These are phyloP conservation scores for Gallinago stenura DNA, from an alignment of 2,797 vertebrate genomes.

Conservation along the genomic window DNA sequence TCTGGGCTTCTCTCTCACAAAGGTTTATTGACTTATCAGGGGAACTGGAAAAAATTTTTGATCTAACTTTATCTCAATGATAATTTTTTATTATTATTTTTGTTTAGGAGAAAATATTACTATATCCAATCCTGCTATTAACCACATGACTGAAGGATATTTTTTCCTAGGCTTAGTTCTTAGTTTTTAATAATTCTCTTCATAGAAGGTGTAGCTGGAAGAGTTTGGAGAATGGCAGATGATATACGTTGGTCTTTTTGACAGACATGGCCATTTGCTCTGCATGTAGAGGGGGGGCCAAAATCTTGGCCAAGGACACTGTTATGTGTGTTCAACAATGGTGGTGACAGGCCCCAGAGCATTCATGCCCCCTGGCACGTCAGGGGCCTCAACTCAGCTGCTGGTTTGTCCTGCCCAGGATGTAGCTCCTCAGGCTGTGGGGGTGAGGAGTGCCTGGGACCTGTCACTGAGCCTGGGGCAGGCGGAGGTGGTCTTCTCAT, in stretches of 20 bases:
- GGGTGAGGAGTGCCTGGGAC: too few species aligned
- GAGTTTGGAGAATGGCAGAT: background rate
- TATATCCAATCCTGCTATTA: background rate
- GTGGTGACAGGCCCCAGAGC: background rate
- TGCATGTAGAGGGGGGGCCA: fast-evolving
- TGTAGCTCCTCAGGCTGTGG: background rate
- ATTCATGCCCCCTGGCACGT: fast-evolving
- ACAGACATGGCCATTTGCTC: background rate
- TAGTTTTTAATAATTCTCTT: background rate
- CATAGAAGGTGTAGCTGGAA: background rate
- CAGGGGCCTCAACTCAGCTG: fast-evolving
- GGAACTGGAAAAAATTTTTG: background rate
- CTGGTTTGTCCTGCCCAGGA: background rate
- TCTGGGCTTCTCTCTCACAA: background rate
- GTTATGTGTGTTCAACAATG: background rate
- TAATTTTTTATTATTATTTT: background rate
- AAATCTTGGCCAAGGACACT: background rate
- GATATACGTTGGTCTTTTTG: background rate
- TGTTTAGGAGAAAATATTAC: background rate
- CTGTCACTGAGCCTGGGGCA: background rate
- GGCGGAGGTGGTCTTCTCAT: background rate
- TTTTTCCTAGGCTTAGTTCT: background rate
- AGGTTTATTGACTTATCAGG: background rate
- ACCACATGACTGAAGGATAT: background rate
- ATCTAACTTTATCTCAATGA: background rate